Evolutionary conservation across 2,888 invertebrate genomes (phyloP), one percentile per base, ranked within the genome.

Genomic region (Kuschelorhynchus macadamiae): DNA sequence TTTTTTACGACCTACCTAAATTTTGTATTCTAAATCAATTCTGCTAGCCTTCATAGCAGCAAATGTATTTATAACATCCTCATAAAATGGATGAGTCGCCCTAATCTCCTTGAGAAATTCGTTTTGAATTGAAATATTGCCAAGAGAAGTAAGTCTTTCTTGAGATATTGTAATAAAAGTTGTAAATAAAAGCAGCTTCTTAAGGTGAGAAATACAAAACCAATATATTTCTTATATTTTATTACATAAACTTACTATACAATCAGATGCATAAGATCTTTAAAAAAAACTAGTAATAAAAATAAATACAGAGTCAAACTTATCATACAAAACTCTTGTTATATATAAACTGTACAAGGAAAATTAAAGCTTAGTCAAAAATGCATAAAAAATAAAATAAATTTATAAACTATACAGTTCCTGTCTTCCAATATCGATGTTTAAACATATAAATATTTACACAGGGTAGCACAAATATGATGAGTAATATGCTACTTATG

Each of bases 171-270:
- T n/a, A n/a, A n/a, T n/a, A n/a, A n/a, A n/a, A n/a, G n/a, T n/a
- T n/a, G n/a, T n/a, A n/a, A n/a, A n/a, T n/a, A n/a, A n/a, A n/a
- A n/a, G n/a, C n/a, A n/a, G n/a, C n/a, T n/a, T n/a, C n/a, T n/a
- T n/a, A n/a, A n/a, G n/a, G n/a, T n/a, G n/a, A n/a, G n/a, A n/a
- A n/a, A n/a, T n/a, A n/a, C n/a, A n/a, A n/a, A n/a, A n/a, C n/a
- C n/a, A n/a, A 25, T 25, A 25, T 36, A 36, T 50, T 32, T 14
- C 33, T 16, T 50, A 32, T 72, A 71, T 76, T 77, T 76, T 74
- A 72, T 77, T 76, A 76, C 75, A 76, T 74, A 77, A 78, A 76
- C 71, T 76, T 75, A 75, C 76, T 78, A 76, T 78, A 77, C 75
- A 76, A 72, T 72, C 64, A 75, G 53, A 62, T 56, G 56, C 52